Evolutionary conservation across 2,888 invertebrate species (phyloP), one percentile per base, ranked within the genome.

Genomic region (Eupsilia transversa): DNA sequence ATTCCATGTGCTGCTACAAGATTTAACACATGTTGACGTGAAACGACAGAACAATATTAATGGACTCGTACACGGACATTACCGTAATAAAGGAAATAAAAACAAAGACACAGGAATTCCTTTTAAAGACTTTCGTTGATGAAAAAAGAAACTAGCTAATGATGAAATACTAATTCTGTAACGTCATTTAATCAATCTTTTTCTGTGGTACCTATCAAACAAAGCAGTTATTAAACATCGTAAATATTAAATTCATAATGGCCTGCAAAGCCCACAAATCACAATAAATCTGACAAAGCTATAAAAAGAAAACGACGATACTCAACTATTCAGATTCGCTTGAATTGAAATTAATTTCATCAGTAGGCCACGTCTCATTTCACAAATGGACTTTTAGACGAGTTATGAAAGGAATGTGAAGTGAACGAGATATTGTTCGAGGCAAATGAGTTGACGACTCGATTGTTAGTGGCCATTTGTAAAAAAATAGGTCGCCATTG

Each of bases 401-500:
- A 87, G 79, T 72, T 83, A 87, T 90, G 87, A 90, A 91, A 89
- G 89, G 89, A 93, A 93, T 92, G 89, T 88, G 89, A 91, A 87
- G 89, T 88, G 89, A 91, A 87, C 86, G 89, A 90, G 89, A 91
- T 89, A 91, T 92, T 92, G 92, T 92, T 92, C 87, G 80, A 90
- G 88, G 91, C 92, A 92, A 93, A 93, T 93, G 91, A 92, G 91
- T 92, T 92, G 92, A 91, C 88, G 91, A 90, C 89, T 87, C 90
- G 91, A 92, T 93, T 92, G 92, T 93, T 92, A 92, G 90, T 91
- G 92, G 88, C 91, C 91, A 92, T 94, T 93, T 91, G 73, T 73
- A 78, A 83, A 93, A 65, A 95, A 94, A 95, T 94, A 92, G 95
- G 95, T 94, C 93, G 90, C 82, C 81, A 88, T 87, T 83, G 80